Evolutionary conservation across 2,888 invertebrate genomes (phyloP), one percentile per base, ranked within the genome.

Genomic region (Orgyia antiqua): DNA sequence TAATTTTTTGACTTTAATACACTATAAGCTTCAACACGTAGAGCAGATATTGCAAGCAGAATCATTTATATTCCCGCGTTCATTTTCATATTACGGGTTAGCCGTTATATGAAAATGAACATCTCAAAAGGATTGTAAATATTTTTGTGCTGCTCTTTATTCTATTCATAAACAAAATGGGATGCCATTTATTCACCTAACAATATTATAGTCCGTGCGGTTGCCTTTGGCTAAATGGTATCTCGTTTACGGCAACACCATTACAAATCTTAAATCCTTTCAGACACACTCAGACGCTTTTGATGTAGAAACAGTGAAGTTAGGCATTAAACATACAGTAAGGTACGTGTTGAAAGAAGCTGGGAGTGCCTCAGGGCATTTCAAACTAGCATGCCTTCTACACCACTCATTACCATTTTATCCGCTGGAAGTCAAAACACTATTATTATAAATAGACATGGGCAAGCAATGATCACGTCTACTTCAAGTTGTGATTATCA

Each of bases 281-380:
- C 61, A 68, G 58, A 52, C 58, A 45, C 58, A 67, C 57, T 58
- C 57, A 56, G 64, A 66, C 59, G 62, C 63, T 66, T 77, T 71
- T 78, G 76, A 80, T 74, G 63, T 68, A 49, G 54, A 61, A 59
- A 64, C 65, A 32, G 25, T 23, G 23, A 26, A 29, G 21, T 71
- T 70, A 73, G 63, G 60, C 49, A 41, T 76, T 83, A 83, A 80
- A 82, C 74, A 82, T 69, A 84, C 78, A 82, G 75, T 71, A 61
- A 59, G 54, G 65, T 70, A 79, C 69, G 82, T 78, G 86, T 80
- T 79, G 84, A 86, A 83, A 84, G 84, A 80, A 80, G 72, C 66
- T 62, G 50, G 39, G 55, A 60, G 51, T 36, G 69, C 77, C 77
- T 61, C 43, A 39, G 68, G 84, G 80, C 75, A 70, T 68, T 58